phyloP scores from a whole-genome alignment of 2,113 vertebrate genomes.

The Odocoileus virginianus region DNA sequence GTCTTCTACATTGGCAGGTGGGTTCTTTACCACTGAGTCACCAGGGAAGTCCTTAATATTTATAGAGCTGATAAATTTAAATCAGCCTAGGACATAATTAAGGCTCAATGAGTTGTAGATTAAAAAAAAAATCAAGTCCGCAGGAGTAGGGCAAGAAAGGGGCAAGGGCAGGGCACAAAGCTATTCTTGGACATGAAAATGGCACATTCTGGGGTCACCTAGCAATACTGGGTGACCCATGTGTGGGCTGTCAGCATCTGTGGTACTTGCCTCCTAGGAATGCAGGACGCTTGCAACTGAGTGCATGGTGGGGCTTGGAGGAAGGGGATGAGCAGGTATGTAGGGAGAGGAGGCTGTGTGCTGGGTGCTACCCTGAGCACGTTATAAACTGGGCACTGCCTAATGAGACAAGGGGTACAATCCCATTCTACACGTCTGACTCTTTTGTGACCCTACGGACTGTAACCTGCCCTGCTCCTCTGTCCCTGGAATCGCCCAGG shows the following conservation, averaged over 20 bases:
- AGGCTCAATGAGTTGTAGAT: neutral
- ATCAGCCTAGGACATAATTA: neutral
- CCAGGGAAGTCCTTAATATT: no score
- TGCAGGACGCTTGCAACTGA: neutral
- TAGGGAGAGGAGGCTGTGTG: neutral
- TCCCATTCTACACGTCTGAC: neutral
- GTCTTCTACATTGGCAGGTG: no score
- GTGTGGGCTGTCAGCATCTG: neutral
- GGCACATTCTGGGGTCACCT: neutral
- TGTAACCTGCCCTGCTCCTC: neutral
- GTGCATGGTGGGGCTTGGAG: neutral
- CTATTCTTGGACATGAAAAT: neutral
- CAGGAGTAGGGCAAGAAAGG: neutral
- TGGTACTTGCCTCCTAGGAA: neutral
- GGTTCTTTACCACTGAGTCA: no score
- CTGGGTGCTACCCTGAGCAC: accelerated
- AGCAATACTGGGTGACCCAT: neutral
- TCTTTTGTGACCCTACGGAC: neutral
- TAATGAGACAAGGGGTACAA: neutral
- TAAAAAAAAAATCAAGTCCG: neutral
- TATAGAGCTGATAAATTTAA: neutral
- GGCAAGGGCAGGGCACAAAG: neutral
- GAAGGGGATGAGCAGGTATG: neutral
- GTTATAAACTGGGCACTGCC: neutral
- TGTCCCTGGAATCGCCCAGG: neutral